Evolutionary conservation across 2,113 vertebrate genomes (phyloP).

Genomic region (Grammomys surdaster): DNA sequence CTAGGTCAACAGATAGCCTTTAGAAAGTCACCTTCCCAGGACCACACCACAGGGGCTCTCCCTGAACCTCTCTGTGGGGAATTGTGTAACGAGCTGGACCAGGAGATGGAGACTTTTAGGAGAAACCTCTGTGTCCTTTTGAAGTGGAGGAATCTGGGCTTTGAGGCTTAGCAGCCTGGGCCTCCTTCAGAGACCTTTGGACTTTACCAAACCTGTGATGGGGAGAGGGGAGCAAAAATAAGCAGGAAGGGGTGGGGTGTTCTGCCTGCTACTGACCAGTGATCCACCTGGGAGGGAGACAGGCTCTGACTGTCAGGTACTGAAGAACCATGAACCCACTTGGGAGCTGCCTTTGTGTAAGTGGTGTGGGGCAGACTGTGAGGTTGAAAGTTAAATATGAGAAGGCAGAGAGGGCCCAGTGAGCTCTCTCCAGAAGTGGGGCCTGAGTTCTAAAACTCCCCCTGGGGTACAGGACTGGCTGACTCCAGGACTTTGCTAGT

Average conservation of each 20-base stretch:
- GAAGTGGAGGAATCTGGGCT: neutral
- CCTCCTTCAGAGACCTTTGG: neutral
- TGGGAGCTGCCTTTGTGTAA: neutral
- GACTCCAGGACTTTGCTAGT: neutral
- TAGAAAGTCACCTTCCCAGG: neutral
- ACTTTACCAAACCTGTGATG: neutral
- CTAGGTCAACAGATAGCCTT: no score
- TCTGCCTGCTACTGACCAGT: neutral
- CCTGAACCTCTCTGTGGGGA: neutral
- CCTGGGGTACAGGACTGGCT: neutral
- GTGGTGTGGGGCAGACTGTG: rapidly evolving
- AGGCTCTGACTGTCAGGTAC: no score
- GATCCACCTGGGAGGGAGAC: neutral
- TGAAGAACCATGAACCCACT: neutral
- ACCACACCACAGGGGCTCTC: neutral
- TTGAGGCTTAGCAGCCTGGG: neutral
- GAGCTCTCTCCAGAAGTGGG: rapidly evolving
- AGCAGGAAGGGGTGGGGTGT: rapidly evolving
- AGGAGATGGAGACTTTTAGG: no score
- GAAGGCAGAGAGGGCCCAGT: neutral
- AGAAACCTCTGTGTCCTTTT: neutral
- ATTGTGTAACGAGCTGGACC: neutral
- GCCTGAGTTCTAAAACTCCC: neutral
- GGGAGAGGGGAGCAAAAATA: neutral
- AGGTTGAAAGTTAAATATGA: neutral